Evolutionary conservation across 2,888 invertebrate genomes (phyloP).

Genomic region (Venusia cambrica): DNA sequence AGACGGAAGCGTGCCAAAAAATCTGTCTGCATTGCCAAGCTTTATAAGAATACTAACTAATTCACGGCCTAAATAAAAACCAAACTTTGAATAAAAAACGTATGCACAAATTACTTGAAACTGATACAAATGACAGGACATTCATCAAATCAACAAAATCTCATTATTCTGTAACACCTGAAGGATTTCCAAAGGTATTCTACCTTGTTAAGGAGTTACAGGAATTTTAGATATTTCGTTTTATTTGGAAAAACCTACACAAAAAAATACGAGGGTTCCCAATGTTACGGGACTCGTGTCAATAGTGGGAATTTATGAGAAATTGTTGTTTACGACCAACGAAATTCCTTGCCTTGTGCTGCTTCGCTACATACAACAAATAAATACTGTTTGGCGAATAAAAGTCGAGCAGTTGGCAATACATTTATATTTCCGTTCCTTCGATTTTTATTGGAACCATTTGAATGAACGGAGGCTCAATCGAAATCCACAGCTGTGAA

Average conservation of each 20-base stretch:
- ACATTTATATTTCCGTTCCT: not conserved
- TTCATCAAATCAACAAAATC: no score
- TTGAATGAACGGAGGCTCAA: not conserved
- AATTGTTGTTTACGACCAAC: conserved; percentile 36
- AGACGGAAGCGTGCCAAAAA: no score
- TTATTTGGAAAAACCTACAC: conserved; percentile 51
- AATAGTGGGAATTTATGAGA: conserved; percentile 61
- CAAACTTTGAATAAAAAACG: no score
- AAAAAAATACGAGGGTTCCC: conserved; percentile 59
- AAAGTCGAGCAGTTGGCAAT: conserved; percentile 1
- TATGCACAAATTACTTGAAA: no score
- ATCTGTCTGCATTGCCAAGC: no score
- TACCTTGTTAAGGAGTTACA: conserved; percentile 36
- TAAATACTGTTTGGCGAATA: conserved; percentile 9
- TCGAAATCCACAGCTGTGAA: no score
- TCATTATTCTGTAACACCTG: no score
- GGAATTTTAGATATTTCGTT: conserved; percentile 55
- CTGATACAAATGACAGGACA: no score
- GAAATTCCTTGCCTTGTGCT: conserved; percentile 9
- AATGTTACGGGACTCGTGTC: conserved; percentile 50
- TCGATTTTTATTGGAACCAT: not conserved
- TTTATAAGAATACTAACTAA: no score
- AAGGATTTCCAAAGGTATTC: conserved; percentile 5
- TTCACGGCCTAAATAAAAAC: no score
- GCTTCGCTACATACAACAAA: conserved; percentile 11